Conservation (phyloP, 2,888 invertebrate genomes). For the Drosophila quasianomalipes region DNA sequence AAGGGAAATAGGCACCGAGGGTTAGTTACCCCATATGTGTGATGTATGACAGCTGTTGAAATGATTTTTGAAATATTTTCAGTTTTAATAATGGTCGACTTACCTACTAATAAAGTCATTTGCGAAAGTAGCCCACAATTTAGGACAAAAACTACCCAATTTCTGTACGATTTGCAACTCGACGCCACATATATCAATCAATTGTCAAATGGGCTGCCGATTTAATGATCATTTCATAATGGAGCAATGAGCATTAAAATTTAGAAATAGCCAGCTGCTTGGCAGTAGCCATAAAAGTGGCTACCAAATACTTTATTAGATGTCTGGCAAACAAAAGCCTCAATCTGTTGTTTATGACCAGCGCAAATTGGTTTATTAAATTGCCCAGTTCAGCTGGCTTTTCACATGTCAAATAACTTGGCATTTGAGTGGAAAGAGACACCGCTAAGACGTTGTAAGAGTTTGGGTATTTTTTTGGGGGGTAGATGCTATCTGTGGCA, state of each 20-base stretch:
- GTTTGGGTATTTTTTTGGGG: constrained; percentile 3
- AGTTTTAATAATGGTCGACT: neutral
- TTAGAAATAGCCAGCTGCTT: constrained; percentile 50
- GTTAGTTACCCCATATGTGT: neutral
- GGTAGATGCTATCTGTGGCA: constrained; percentile 31
- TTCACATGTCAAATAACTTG: constrained; percentile 63
- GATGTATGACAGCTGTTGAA: constrained; percentile 38
- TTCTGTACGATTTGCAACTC: neutral
- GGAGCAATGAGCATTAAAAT: constrained; percentile 44
- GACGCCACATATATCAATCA: constrained; percentile 69
- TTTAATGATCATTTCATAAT: constrained; percentile 66
- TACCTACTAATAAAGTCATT: constrained; percentile 51
- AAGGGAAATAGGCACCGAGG: neutral
- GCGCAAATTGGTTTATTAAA: constrained; percentile 65
- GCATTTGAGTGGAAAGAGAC: constrained; percentile 29
- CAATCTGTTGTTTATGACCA: constrained; percentile 70
- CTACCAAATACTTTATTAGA: constrained; percentile 21
- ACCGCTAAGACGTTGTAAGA: constrained; percentile 20
- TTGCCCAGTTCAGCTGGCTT: constrained; percentile 49
- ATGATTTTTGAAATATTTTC: neutral
- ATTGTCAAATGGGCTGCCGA: constrained; percentile 43
- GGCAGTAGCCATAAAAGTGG: constrained; percentile 30
- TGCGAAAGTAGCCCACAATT: constrained; percentile 34
- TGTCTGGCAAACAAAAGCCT: constrained; percentile 13
- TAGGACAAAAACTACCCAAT: constrained; percentile 17